Evolutionary conservation across 2,888 invertebrate genomes (phyloP), one percentile per base, ranked within the genome.

Genomic region (Dicranocentrus wangi): DNA sequence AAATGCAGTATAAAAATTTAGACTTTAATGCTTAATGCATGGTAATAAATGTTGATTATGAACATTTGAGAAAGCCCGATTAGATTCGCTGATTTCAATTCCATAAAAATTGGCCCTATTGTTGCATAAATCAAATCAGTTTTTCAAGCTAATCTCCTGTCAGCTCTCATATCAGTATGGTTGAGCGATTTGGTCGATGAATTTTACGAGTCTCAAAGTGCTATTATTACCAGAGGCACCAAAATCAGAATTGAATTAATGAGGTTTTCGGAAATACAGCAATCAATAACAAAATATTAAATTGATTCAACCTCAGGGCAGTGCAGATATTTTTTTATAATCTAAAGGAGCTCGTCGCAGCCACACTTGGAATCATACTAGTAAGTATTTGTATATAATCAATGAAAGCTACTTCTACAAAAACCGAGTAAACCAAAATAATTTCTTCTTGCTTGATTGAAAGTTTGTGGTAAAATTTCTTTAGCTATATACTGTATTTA

Each of bases 361-460:
- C 65, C 53, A 63, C 25, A 32, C 53, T 63, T 73, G 63, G 73
- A 65, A 73, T 73, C 27, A 61, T 71, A 39, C 23, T 39, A 17
- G 13, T n/a, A 53, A 53, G 23, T 70, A 69, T 69, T 17, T 51
- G 2, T 58, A 65, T 47, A 42, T 28, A 27, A 61, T 19, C 15
- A 58, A 25, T 72, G 71, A 61, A 58, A 65, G 61, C 61, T 61
- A 63, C 43, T 10, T 65, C 27, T 28, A 43, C 47, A 43, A 60
- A 60, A 69, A 70, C 63, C 53, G 61, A 78, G 69, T 78, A 78
- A 78, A 78, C 78, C 78, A 78, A 78, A 78, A 78, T 78, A 78
- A 68, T 69, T 70, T 53, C 39, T 77, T 58, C 55, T 25, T 77
- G 69, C 65, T 63, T 78, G 78, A 78, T 78, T 78, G 78, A 78